Conservation (phyloP, 2,888 invertebrate genomes). For the Ectemnius cavifrons region DNA sequence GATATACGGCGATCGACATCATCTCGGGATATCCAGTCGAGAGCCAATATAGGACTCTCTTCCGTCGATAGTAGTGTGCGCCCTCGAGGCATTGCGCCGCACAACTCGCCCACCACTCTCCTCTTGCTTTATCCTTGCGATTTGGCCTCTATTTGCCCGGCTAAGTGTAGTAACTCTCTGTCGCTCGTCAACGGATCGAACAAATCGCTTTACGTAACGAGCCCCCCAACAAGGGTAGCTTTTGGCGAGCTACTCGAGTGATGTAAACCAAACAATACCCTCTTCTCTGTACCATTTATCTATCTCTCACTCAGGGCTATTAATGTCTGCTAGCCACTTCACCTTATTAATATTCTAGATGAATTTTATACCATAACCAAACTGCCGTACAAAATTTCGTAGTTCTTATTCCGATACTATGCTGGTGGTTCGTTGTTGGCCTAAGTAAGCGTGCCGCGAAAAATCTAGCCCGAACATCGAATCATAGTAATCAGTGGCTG, state of each 20-base stretch:
- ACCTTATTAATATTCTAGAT: not conserved
- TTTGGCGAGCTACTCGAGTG: not conserved
- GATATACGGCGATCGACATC: constrained; percentile 25
- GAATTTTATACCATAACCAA: too few species aligned
- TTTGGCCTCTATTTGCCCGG: not conserved
- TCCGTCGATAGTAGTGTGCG: not conserved
- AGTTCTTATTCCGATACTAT: too few species aligned
- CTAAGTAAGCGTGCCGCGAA: constrained; percentile 1
- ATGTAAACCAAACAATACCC: not conserved
- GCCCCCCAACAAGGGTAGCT: not conserved
- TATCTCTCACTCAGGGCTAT: not conserved
- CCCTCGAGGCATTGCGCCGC: not conserved
- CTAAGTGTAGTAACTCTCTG: not conserved
- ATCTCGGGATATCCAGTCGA: not conserved
- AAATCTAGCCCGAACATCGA: constrained; percentile 20
- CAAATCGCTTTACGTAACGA: constrained; percentile 2
- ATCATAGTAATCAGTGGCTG: too few species aligned
- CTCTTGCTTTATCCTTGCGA: not conserved
- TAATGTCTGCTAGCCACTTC: not conserved
- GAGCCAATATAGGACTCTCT: not conserved
- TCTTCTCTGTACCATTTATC: not conserved
- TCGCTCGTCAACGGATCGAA: not conserved
- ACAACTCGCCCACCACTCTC: not conserved
- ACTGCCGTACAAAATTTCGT: too few species aligned
- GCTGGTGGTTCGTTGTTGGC: too few species aligned